Evolutionary conservation across 2,113 vertebrate genomes (phyloP).

Genomic region (Heptranchias perlo): DNA sequence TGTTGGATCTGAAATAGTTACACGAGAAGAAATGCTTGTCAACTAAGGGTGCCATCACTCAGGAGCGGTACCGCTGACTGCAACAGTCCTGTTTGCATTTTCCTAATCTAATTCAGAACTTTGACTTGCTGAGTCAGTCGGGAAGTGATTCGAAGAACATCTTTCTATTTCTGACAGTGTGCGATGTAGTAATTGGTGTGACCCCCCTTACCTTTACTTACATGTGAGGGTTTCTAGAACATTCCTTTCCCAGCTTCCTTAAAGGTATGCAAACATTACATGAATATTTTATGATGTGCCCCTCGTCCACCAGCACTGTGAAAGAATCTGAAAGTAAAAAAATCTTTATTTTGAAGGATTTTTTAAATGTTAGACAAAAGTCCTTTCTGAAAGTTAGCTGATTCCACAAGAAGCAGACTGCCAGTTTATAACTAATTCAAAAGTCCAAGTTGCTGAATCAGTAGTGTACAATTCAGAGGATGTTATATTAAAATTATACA

Average conservation of each 20-base stretch:
- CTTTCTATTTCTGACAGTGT: not conserved
- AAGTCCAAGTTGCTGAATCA: not conserved
- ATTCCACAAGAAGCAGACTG: not conserved
- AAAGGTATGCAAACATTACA: not conserved
- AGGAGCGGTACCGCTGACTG: not conserved
- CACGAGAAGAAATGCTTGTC: not conserved
- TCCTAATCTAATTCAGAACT: constrained; percentile 18
- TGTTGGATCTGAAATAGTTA: not conserved
- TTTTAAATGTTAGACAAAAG: not conserved
- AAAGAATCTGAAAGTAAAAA: not conserved
- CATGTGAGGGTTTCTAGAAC: not conserved
- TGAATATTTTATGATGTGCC: not conserved
- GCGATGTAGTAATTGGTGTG: constrained; percentile 8
- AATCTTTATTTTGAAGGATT: not conserved
- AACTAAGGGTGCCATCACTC: not conserved
- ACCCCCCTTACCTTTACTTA: constrained; percentile 5
- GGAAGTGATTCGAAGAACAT: not conserved
- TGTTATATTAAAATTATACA: not conserved
- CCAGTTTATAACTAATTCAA: not conserved
- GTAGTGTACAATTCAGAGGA: not conserved
- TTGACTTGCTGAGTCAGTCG: constrained; percentile 18
- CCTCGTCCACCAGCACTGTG: not conserved
- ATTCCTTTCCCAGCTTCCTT: not conserved
- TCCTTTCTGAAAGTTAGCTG: not conserved
- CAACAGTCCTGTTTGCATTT: not conserved